These are phyloP conservation scores for Cerastis rubricosa DNA, from an alignment of 2,888 invertebrate genomes.

Conservation along the genomic window DNA sequence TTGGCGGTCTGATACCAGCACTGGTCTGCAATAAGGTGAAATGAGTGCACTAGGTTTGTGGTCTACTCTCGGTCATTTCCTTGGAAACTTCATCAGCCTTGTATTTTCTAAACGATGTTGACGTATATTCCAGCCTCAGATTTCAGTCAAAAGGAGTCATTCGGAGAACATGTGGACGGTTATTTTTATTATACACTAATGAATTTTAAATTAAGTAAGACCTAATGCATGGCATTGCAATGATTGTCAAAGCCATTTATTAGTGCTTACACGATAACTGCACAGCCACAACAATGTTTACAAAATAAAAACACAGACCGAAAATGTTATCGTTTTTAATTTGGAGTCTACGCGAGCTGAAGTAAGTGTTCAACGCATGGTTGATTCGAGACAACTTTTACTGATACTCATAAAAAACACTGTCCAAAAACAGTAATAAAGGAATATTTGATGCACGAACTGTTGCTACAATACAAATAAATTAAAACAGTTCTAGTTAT, in stretches of 20 bases:
- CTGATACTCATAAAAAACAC: slow-evolving; percentile 48
- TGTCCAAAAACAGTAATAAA: slow-evolving; percentile 43
- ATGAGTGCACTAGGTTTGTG: neutral
- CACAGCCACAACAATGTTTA: slow-evolving; percentile 1
- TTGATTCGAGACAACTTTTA: slow-evolving; percentile 65
- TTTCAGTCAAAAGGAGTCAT: neutral
- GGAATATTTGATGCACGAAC: slow-evolving; percentile 35
- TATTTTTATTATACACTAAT: neutral
- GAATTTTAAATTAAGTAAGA: neutral
- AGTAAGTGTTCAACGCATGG: slow-evolving; percentile 60
- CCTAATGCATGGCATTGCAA: neutral
- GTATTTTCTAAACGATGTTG: neutral
- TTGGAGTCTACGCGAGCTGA: slow-evolving; percentile 33
- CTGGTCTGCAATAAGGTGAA: neutral
- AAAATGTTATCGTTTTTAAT: slow-evolving; percentile 18
- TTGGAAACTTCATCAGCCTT: neutral
- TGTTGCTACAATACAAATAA: slow-evolving; percentile 20
- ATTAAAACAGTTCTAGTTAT: slow-evolving; percentile 25
- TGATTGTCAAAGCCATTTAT: neutral
- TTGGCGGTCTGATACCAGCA: neutral
- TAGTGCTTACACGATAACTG: neutral
- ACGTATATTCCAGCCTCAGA: neutral
- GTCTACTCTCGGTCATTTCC: neutral
- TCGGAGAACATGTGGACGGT: neutral
- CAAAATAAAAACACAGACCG: slow-evolving; percentile 5